phyloP scores from a whole-genome alignment of 2,797 vertebrate species.

The Premnoplex brunnescens region DNA sequence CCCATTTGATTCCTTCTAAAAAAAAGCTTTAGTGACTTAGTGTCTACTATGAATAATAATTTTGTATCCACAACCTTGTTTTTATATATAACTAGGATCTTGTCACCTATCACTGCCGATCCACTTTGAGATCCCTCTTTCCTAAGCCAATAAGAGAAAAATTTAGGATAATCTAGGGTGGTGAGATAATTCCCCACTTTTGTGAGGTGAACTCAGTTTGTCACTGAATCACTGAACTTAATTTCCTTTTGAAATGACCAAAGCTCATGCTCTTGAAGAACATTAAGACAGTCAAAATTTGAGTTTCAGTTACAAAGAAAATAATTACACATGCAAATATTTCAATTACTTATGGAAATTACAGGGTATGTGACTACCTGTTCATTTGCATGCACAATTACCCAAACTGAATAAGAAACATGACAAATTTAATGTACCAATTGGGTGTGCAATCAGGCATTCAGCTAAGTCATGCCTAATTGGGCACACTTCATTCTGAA shows the following conservation, averaged over 20 bases:
- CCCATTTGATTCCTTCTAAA: neutral
- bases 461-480: neutral
- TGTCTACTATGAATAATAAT: neutral
- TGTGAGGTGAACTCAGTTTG: neutral
- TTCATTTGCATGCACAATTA: slow-evolving; percentile 35
- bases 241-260: neutral
- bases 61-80: neutral
- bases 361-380: neutral
- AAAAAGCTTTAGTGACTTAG: neutral
- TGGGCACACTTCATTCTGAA: neutral
- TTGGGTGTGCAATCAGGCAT: neutral
- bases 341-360: slow-evolving; percentile 16
- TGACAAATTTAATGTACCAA: neutral
- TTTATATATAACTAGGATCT: neutral
- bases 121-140: neutral
- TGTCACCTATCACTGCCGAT: neutral
- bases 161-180: neutral
- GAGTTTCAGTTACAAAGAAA: neutral
- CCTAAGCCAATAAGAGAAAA: neutral
- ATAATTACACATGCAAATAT: neutral
- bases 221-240: neutral
- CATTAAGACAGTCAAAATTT: neutral
- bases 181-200: neutral
- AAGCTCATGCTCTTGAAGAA: neutral
- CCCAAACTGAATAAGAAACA: neutral